These are phyloP conservation scores for Ameiurus melas DNA, from an alignment of 2,113 vertebrate species.

Conservation along the genomic window DNA sequence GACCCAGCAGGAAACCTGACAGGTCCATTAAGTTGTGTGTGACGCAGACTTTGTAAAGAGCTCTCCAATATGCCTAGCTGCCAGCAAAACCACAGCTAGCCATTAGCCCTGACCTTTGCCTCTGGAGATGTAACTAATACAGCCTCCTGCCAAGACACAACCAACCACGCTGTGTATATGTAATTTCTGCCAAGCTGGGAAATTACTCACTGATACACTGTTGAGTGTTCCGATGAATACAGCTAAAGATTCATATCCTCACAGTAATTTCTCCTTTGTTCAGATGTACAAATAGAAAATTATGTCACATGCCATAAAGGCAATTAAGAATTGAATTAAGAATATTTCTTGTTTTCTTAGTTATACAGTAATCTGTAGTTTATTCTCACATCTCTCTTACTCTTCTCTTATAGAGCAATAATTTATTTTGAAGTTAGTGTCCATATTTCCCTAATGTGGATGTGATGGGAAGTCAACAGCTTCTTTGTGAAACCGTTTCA, in stretches of 20 bases:
- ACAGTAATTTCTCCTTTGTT: background rate
- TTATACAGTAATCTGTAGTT: background rate
- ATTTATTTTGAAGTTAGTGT: background rate
- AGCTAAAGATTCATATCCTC: background rate
- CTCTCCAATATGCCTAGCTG: slow-evolving; percentile 32
- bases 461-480: background rate
- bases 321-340: no score
- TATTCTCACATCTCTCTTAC: background rate
- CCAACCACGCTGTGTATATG: slow-evolving; percentile 6
- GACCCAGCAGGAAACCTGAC: slow-evolving; percentile 46
- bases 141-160: slow-evolving; percentile 18
- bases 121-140: slow-evolving; percentile 43
- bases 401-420: background rate
- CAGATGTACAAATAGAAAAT: background rate
- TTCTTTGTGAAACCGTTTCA: background rate
- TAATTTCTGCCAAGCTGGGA: slow-evolving; percentile 4
- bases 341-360: background rate
- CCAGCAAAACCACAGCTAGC: slow-evolving; percentile 38
- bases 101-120: slow-evolving; percentile 56
- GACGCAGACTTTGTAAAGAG: slow-evolving; percentile 44
- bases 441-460: background rate
- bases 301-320: background rate
- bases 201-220: background rate
- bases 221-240: background rate
- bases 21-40: slow-evolving; percentile 46